Evolutionary conservation across 2,797 vertebrate genomes (phyloP).

Genomic region (Xenentodon cancila): DNA sequence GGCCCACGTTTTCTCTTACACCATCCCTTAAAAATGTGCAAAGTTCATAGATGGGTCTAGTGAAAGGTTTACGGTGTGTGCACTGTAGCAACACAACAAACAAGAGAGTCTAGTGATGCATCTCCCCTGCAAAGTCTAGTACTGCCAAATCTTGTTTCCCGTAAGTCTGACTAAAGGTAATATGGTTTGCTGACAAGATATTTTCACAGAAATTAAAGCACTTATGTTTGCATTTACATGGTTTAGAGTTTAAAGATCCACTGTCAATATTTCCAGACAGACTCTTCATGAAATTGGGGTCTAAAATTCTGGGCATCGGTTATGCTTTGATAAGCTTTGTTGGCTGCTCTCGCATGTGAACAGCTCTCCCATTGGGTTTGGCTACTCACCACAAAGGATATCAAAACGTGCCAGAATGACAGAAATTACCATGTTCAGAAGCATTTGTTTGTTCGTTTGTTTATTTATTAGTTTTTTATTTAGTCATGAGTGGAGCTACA

Average conservation of each 20-base stretch:
- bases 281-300: too few species aligned
- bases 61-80: constrained; percentile 36
- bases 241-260: background rate
- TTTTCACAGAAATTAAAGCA: too few species aligned
- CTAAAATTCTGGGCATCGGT: too few species aligned
- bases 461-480: too few species aligned
- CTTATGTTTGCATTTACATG: constrained; percentile 3
- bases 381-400: background rate
- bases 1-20: constrained; percentile 10
- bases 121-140: constrained; percentile 26
- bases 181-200: constrained; percentile 1
- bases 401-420: background rate
- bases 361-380: too few species aligned
- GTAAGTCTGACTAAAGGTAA: constrained; percentile 12
- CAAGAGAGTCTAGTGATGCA: constrained; percentile 36
- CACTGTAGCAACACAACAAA: constrained; percentile 27
- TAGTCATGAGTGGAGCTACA: too few species aligned
- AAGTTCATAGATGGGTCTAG: constrained; percentile 18
- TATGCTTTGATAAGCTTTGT: too few species aligned
- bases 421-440: background rate
- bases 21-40: constrained; percentile 28
- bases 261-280: too few species aligned
- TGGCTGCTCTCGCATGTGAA: too few species aligned
- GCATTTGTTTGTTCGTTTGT: too few species aligned
- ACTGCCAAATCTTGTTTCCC: constrained; percentile 1